phyloP scores from a whole-genome alignment of 2,797 vertebrate species.

The Hybognathus amarus region DNA sequence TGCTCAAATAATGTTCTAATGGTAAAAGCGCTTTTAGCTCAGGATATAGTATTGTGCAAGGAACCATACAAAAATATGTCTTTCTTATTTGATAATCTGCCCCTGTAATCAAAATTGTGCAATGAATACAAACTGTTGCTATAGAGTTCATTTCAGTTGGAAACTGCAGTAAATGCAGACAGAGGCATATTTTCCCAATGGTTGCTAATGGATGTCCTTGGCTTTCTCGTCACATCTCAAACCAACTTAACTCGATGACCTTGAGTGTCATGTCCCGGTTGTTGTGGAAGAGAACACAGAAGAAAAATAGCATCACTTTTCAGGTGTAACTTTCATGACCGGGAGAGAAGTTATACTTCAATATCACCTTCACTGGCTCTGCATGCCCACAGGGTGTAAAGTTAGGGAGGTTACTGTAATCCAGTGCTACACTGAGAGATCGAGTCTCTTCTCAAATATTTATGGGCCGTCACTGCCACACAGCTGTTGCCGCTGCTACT shows the following conservation, averaged over 20 bases:
- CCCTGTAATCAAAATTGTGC: background rate
- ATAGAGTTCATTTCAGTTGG: background rate
- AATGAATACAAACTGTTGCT: background rate
- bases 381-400: constrained; percentile 45
- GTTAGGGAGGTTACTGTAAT: constrained; percentile 66
- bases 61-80: background rate
- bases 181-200: background rate
- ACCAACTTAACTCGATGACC: constrained; percentile 31
- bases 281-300: constrained; percentile 50
- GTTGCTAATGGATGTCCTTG: constrained; percentile 4
- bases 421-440: constrained; percentile 74
- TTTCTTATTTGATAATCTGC: background rate
- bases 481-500: constrained; percentile 61
- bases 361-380: constrained; percentile 74
- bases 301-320: constrained; percentile 66
- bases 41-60: background rate
- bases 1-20: background rate
- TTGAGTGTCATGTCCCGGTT: constrained; percentile 40
- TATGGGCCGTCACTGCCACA: constrained; percentile 74
- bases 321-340: constrained; percentile 70
- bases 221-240: constrained; percentile 2
- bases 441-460: constrained; percentile 85
- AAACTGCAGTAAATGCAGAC: background rate
- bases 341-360: constrained; percentile 60
- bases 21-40: background rate